A percentile compares a stretch with the other conserved stretches of the same genome.
Evolutionary conservation across 1,140 invertebrate species (phyloP).

Genomic region (Goniozus legneri): DNA sequence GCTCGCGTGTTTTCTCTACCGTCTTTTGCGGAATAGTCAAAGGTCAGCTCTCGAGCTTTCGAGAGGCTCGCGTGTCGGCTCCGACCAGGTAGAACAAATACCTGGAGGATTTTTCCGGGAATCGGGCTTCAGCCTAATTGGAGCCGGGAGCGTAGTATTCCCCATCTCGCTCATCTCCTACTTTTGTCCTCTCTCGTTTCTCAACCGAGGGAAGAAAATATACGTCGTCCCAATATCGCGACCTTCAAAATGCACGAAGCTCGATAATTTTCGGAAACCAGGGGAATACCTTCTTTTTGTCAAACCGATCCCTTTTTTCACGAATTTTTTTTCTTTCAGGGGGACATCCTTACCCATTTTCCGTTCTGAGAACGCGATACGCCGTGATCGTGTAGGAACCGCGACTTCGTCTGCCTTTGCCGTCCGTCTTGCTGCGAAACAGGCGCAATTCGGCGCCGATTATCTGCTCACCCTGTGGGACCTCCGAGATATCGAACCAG

Average conservation of each 20-base stretch:
- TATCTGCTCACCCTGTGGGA: slow-evolving; percentile 73
- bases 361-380: slow-evolving; percentile 39
- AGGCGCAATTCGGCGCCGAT: slow-evolving; percentile 82
- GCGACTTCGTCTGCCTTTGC: slow-evolving; percentile 32
- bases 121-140: no score
- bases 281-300: neutral
- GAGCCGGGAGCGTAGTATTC: no score
- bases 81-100: slow-evolving; percentile 20
- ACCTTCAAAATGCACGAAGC: slow-evolving; percentile 12
- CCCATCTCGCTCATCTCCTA: no score
- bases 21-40: neutral
- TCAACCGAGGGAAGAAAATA: no score
- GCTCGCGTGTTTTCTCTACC: neutral
- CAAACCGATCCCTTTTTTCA: no score
- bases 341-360: slow-evolving; percentile 46
- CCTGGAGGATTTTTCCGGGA: slow-evolving; percentile 18
- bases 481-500: slow-evolving; percentile 88
- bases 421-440: slow-evolving; percentile 64
- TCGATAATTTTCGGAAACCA: slow-evolving; percentile 2
- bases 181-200: no score
- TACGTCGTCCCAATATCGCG: no score
- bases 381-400: slow-evolving; percentile 45
- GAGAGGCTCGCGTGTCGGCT: no score
- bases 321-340: no score
- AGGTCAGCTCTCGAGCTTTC: slow-evolving; percentile 8